Evolutionary conservation across 2,113 vertebrate species (phyloP).

Genomic region (Psittacus erithacus): DNA sequence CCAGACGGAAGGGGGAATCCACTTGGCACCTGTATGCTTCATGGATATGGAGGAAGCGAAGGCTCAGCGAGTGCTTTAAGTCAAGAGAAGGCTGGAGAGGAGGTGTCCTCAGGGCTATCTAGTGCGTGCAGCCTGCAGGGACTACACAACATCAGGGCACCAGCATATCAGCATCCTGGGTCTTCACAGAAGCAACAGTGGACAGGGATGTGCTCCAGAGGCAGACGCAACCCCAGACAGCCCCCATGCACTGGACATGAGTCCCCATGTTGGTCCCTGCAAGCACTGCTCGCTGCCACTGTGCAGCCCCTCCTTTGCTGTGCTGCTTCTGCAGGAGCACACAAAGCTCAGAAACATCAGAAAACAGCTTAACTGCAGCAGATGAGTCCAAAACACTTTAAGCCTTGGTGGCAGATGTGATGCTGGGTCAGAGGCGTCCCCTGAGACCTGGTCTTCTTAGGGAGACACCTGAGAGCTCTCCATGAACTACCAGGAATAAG

Average conservation of each 20-base stretch:
- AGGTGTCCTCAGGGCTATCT: neutral
- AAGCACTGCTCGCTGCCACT: neutral
- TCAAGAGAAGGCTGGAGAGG: rapidly evolving
- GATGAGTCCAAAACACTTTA: neutral
- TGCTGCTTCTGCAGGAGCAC: rapidly evolving
- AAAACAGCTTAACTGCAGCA: neutral
- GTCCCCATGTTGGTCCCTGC: neutral
- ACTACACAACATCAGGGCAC: rapidly evolving
- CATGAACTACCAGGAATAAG: neutral
- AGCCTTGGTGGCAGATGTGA: neutral
- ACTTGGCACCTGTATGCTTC: neutral
- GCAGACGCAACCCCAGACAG: neutral
- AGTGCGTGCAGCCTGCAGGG: neutral
- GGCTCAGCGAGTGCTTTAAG: neutral
- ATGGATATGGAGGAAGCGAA: neutral
- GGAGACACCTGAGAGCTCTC: neutral
- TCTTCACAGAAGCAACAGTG: rapidly evolving
- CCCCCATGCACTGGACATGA: neutral
- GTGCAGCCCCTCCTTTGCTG: neutral
- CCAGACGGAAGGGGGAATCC: neutral
- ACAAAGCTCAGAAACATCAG: neutral
- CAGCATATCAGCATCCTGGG: rapidly evolving
- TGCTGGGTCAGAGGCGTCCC: neutral
- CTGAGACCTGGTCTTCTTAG: neutral
- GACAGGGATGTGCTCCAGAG: neutral